Evolutionary conservation across 2,113 vertebrate genomes (phyloP).

Genomic region (Falcunculus frontatus): DNA sequence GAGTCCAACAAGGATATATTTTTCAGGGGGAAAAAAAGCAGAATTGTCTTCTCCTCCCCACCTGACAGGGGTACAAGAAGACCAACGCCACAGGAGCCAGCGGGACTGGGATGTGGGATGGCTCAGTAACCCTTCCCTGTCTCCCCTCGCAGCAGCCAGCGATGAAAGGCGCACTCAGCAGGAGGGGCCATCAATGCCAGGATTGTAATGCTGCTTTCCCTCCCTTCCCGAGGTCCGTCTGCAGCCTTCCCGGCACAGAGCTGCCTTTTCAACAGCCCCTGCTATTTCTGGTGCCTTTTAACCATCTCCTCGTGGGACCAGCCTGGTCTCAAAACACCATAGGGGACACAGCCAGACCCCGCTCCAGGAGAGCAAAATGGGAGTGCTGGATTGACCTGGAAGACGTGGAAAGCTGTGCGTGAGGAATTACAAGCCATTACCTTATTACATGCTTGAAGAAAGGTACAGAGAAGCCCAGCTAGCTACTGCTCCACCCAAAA

Average conservation of each 20-base stretch:
- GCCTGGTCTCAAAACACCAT: neutral
- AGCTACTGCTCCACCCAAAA: neutral
- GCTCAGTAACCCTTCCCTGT: neutral
- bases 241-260: neutral
- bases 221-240: neutral
- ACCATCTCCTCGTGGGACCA: neutral
- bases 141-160: neutral
- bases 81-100: fast-evolving
- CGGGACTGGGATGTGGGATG: neutral
- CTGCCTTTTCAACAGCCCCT: neutral
- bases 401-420: neutral
- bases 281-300: neutral
- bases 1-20: neutral
- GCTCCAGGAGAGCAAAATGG: neutral
- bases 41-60: neutral
- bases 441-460: neutral
- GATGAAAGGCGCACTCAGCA: neutral
- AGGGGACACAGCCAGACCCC: neutral
- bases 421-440: neutral
- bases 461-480: neutral
- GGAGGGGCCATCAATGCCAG: neutral
- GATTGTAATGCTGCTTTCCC: neutral
- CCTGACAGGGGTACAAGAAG: neutral
- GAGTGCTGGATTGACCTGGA: neutral
- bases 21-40: neutral